phyloP scores from a whole-genome alignment of 37 sponge, comb jelly and placozoan species.

The Ephydatia muelleri region DNA sequence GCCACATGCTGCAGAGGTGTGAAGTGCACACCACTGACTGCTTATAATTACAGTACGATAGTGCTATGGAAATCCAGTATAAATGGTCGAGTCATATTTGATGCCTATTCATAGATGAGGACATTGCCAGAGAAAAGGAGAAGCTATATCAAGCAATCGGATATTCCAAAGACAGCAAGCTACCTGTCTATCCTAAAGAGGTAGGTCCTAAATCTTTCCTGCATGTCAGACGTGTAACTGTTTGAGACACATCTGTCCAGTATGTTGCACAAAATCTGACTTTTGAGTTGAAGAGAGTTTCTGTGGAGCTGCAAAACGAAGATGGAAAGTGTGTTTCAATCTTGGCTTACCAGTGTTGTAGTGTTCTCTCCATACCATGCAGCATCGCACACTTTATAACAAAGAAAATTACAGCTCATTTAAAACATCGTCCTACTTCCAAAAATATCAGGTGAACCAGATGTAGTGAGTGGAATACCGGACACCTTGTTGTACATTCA shows the following conservation, averaged over 20 bases:
- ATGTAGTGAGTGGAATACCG: background rate
- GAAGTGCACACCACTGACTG: too few relatives aligned
- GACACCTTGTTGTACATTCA: too few relatives aligned
- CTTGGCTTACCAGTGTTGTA: too few relatives aligned
- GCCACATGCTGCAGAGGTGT: background rate
- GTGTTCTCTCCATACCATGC: too few relatives aligned
- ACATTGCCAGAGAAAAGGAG: slow-evolving; percentile 60
- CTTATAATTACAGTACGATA: too few relatives aligned
- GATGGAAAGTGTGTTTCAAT: slow-evolving; percentile 30
- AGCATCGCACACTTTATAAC: slow-evolving; percentile 15
- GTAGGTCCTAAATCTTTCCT: slow-evolving; percentile 6
- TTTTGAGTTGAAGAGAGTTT: slow-evolving; percentile 37
- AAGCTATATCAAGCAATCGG: slow-evolving; percentile 77
- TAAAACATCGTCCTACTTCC: slow-evolving; percentile 20
- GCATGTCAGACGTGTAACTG: background rate
- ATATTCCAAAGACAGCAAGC: slow-evolving; percentile 43
- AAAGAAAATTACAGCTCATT: background rate
- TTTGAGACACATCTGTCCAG: slow-evolving; percentile 9
- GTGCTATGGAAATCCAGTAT: too few relatives aligned
- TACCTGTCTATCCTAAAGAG: slow-evolving; percentile 47
- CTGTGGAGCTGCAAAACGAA: slow-evolving; percentile 36
- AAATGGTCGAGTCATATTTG: background rate
- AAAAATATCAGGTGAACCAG: slow-evolving; percentile 14
- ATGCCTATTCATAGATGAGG: slow-evolving; percentile 34
- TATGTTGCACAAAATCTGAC: slow-evolving; percentile 60